Conservation (phyloP, 2,888 invertebrate genomes). For the Dasypolia templi region DNA sequence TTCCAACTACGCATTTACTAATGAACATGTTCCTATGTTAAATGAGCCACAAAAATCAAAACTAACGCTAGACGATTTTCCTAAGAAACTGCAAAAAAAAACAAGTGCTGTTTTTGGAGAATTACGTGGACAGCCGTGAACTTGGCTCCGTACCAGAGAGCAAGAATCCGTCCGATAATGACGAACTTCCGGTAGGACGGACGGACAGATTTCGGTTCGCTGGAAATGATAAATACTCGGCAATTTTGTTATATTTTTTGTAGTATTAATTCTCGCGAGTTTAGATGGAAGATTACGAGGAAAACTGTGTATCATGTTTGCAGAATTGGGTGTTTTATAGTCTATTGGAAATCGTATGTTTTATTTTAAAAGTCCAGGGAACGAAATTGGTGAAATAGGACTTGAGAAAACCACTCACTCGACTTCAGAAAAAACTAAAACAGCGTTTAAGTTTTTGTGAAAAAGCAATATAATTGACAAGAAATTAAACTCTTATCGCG, state of each 20-base stretch:
- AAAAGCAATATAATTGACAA: background rate
- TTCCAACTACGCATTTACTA: background rate
- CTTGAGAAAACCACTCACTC: background rate
- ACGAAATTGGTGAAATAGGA: background rate
- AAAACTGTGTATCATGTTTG: constrained; percentile 46
- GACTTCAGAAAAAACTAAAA: background rate
- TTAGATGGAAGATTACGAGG: constrained; percentile 46
- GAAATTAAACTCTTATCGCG: background rate
- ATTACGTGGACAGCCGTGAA: constrained; percentile 72
- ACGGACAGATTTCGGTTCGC: constrained; percentile 61
- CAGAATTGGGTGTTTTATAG: constrained; percentile 11
- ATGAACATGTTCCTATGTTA: background rate
- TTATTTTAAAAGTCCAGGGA: background rate
- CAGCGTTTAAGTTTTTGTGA: background rate
- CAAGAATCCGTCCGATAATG: constrained; percentile 82
- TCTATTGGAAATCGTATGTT: constrained; percentile 14
- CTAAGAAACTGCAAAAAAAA: constrained; percentile 46
- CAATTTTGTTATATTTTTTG: constrained; percentile 62
- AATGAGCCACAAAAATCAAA: constrained; percentile 5
- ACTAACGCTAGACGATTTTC: constrained; percentile 53
- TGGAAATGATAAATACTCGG: constrained; percentile 71
- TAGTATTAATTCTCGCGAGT: constrained; percentile 35
- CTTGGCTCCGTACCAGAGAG: constrained; percentile 80
- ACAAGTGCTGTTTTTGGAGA: constrained; percentile 43
- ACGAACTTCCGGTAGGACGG: constrained; percentile 80